Conservation (phyloP, 1,140 invertebrate genomes). For the Parapsyche elsis region DNA sequence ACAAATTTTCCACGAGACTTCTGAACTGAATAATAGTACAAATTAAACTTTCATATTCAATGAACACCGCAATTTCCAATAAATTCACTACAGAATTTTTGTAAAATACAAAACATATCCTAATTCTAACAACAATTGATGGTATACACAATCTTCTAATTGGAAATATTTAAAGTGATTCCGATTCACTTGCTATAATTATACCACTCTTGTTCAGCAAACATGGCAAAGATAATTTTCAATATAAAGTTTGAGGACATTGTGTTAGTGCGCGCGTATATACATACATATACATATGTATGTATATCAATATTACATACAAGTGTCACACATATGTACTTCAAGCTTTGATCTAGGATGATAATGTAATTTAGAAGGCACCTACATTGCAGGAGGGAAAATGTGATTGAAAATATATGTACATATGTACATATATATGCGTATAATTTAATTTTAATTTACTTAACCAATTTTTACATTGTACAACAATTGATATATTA, state of each 20-base stretch:
- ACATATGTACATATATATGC: background rate
- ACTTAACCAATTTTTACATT: too few species aligned
- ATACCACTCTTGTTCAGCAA: background rate
- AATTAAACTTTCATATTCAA: too few species aligned
- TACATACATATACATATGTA: background rate
- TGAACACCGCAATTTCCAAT: too few species aligned
- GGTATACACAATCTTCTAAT: too few species aligned
- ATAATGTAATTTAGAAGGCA: conserved; percentile 34
- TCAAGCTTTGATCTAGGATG: conserved; percentile 23
- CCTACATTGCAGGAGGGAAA: conserved; percentile 39
- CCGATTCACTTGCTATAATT: background rate
- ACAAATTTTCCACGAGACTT: too few species aligned
- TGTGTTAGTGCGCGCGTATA: too few species aligned
- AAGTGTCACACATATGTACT: background rate
- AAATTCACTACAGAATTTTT: too few species aligned
- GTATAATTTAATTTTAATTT: too few species aligned
- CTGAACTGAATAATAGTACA: too few species aligned
- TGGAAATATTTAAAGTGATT: conserved; percentile 27
- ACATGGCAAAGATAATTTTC: background rate
- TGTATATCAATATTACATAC: background rate
- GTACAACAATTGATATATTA: conserved; percentile 12
- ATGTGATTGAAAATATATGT: conserved; percentile 26
- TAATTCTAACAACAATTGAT: too few species aligned
- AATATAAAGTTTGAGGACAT: background rate
- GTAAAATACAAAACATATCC: too few species aligned